Base-by-base conservation (phyloP, 30 jellyfish, hydroid and myxozoan genomes). In the Clytia hemisphaerica region DNA sequence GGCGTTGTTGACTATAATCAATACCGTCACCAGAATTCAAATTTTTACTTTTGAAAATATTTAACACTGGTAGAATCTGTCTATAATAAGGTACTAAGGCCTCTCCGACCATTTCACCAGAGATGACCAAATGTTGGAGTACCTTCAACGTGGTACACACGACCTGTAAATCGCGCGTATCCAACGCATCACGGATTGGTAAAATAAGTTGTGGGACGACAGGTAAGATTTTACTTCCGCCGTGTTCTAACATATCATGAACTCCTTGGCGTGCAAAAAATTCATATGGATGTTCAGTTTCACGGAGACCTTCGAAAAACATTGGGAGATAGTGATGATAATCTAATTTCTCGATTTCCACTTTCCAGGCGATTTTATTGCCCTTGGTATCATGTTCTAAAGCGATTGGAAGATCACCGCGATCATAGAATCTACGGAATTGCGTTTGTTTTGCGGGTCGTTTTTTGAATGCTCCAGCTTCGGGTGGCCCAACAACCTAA, bases 51-150 rank as follows among this genome's bases (percentile, higher is more conserved):
- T 86, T 86, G 75, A 86, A 86, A 42, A 86, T 86, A 68, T 86
- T 86, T 67, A 82, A 38, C 15, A 86, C 90, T 28, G 96, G 96
- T 48, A 86, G 67, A 37, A 86, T 77, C 38, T 86, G 96, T 34
- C 96, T 65, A 72, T 86, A 86, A 71, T 86, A 86, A 1, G 96
- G 96, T 2, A 86, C 96, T 26, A 86, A 78, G 14, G 96, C 96
- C 46, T 86, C 96, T 2, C 96, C 96, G 33, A 86, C 96, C 96
- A 86, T 72, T 45, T 86, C 96, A 21, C 96, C 90, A 4, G 96
- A 86, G 30, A 79, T 48, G 58, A 86, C 96, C 18, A 86, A 54
- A 60, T 86, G 96, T 44, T 86, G 96, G 61, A 86, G 30, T 21
- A 86, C 88, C 45, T 86, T 86, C 58, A 86, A 62, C 3, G 94